phyloP scores from a whole-genome alignment of 1,140 invertebrate genomes.

The Neodiprion lecontei region DNA sequence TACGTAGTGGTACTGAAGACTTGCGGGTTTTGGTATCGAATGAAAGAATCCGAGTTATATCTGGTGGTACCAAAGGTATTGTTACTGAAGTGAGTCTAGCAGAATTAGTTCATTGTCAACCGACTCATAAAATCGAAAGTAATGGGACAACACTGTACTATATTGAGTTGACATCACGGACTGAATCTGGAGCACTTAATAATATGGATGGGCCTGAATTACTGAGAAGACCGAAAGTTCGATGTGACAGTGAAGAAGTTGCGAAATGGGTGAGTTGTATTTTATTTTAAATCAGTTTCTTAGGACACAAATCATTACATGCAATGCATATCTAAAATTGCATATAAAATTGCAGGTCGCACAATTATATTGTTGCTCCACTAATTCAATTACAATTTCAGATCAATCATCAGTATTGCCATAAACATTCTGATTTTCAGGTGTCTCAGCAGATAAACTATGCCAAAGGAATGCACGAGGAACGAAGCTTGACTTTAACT shows the following conservation, averaged over 20 bases:
- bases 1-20: constrained; percentile 76
- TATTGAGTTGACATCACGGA: constrained; percentile 78
- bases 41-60: constrained; percentile 55
- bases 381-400: neutral
- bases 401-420: neutral
- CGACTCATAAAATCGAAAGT: constrained; percentile 61
- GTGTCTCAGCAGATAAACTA: constrained; percentile 81
- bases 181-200: constrained; percentile 57
- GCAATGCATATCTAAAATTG: no score
- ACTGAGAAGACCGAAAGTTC: constrained; percentile 77
- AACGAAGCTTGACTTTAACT: constrained; percentile 64
- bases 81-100: constrained; percentile 57
- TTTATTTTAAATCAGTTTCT: constrained; percentile 27
- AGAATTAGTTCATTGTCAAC: constrained; percentile 68
- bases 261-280: constrained; percentile 74
- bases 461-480: constrained; percentile 85
- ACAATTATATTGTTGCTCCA: neutral
- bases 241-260: constrained; percentile 80
- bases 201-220: constrained; percentile 59
- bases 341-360: neutral
- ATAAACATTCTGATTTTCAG: constrained; percentile 47
- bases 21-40: constrained; percentile 77
- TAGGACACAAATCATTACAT: neutral
- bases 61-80: constrained; percentile 54
- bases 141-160: constrained; percentile 68